Percentiles rank a stretch among this genome's conserved stretches.
phyloP scores from a whole-genome alignment of 2,797 vertebrate species.

The Craterocephalus amniculus region DNA sequence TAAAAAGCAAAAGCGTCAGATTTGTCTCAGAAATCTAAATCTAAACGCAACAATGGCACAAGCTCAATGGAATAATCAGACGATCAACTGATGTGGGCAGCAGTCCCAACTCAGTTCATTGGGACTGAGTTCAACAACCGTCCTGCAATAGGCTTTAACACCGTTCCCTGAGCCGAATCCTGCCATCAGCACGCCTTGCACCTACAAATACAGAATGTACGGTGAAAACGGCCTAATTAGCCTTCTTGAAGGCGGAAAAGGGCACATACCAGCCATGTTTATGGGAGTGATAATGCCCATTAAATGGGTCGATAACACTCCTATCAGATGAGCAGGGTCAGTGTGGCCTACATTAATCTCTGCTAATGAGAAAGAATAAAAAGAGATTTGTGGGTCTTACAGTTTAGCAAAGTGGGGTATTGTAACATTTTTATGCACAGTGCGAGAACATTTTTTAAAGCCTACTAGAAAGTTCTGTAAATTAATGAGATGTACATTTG shows the following conservation, averaged over 20 bases:
- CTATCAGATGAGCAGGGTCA: constrained; percentile 1
- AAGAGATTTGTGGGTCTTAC: not conserved
- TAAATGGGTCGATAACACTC: not conserved
- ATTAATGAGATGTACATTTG: not conserved
- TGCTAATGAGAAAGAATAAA: constrained; percentile 6
- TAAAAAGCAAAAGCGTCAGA: not conserved
- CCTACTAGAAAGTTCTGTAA: not conserved
- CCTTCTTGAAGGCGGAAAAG: not conserved
- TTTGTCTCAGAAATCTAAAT: not conserved
- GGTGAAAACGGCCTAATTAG: not conserved
- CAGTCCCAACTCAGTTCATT: not conserved
- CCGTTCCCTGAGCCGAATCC: too few relatives aligned
- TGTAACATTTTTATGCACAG: not conserved
- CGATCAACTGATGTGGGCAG: not conserved
- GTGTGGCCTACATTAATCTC: not conserved
- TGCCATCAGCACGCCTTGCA: not conserved
- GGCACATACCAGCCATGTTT: not conserved
- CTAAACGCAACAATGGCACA: not conserved
- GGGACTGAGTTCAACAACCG: not conserved
- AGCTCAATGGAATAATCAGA: not conserved
- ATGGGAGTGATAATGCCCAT: not conserved
- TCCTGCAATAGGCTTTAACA: not conserved
- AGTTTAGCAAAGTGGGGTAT: not conserved
- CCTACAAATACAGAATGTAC: not conserved
- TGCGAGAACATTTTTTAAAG: not conserved